A percentile compares a stretch with the other conserved stretches of the same genome.
phyloP scores from a whole-genome alignment of 2,797 vertebrate species.

The Loriculus beryllinus region DNA sequence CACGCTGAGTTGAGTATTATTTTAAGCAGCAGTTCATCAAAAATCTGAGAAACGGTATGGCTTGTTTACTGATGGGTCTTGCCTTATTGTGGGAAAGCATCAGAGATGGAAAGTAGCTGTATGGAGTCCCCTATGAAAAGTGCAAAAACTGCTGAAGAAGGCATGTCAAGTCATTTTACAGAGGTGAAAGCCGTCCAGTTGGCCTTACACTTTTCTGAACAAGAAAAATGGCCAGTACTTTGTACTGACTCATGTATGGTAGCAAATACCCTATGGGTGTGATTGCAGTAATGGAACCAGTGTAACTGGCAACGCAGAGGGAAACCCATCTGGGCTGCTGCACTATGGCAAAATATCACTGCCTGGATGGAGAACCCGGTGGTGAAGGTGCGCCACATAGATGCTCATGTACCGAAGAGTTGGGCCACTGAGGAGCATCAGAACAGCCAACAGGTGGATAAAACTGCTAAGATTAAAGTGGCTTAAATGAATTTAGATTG shows the following conservation, averaged over 20 bases:
- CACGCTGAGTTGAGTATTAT: not conserved
- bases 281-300: not conserved
- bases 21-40: not conserved
- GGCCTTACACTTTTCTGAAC: not conserved
- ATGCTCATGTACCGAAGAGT: not conserved
- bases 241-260: not conserved
- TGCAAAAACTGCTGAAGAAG: not conserved
- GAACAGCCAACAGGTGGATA: not conserved
- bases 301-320: not conserved
- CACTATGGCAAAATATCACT: not conserved
- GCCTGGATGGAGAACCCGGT: not conserved
- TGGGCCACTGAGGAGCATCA: not conserved
- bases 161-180: not conserved
- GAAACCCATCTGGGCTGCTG: not conserved
- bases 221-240: not conserved
- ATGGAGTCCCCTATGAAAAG: not conserved
- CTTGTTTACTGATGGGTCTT: not conserved
- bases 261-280: not conserved
- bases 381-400: not conserved
- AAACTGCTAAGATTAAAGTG: not conserved
- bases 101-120: not conserved
- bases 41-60: not conserved
- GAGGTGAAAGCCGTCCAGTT: not conserved
- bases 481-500: not conserved
- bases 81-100: not conserved